Percentiles rank a stretch among this genome's conserved stretches.
phyloP scores from a whole-genome alignment of 2,888 invertebrate genomes.

The Pterobdella sp. region DNA sequence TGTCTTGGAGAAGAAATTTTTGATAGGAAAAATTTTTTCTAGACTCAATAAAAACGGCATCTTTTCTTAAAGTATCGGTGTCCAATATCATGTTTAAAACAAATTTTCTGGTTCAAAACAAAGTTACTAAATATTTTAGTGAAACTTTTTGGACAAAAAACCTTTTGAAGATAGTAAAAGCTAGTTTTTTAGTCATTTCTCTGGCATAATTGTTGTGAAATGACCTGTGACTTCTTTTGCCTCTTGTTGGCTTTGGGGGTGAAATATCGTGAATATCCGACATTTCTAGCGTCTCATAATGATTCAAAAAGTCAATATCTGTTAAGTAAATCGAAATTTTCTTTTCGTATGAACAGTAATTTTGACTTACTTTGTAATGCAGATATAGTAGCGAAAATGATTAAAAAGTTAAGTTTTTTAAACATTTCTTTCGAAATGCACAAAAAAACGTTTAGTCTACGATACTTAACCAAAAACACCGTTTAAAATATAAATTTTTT shows the following conservation, averaged over 20 bases:
- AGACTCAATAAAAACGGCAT: background rate
- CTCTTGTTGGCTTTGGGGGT: background rate
- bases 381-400: too few relatives aligned
- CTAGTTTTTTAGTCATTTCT: slow-evolving; percentile 4
- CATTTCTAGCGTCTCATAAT: background rate
- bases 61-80: background rate
- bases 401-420: too few relatives aligned
- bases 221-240: background rate
- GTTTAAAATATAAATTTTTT: too few relatives aligned
- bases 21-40: background rate
- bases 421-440: too few relatives aligned
- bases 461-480: too few relatives aligned
- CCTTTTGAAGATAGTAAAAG: background rate
- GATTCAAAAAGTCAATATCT: background rate
- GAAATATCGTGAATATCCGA: background rate
- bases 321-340: too few relatives aligned
- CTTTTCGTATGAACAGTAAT: too few relatives aligned
- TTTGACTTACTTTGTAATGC: too few relatives aligned
- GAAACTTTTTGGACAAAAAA: background rate
- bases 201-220: background rate
- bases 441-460: too few relatives aligned
- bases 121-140: background rate
- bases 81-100: slow-evolving; percentile 2
- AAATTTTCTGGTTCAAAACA: background rate
- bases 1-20: background rate